Base-by-base conservation (phyloP, 2,888 invertebrate species). In the Conchocele bisecta region DNA sequence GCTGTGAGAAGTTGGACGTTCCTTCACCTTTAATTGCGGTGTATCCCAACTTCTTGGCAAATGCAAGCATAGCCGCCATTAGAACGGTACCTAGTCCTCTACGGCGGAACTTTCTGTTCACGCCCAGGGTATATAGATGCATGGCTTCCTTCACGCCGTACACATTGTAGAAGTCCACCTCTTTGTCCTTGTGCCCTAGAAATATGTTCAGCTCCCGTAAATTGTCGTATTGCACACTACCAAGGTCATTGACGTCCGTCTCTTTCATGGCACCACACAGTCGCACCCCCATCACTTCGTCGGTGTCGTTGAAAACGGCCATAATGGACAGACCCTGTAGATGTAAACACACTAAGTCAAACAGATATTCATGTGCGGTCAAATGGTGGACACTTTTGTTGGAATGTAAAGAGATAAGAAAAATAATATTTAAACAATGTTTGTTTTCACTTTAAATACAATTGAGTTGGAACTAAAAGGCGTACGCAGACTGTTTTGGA, bases 1-100 rank as follows among this genome's bases (percentile, higher is more conserved):
- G 50, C 56, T 76, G 76, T 2, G 76, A 72, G 53, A 72, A 66
- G 13, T 69, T 68, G 3, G 76, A 76, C 15, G 76, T 76, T 9
- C 68, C 76, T 44, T 72, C 76, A 2, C 65, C 69, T 39, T 66
- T 76, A 2, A 76, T 66, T 0, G 61, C 76, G 17, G 64, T 65
- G 31, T 72, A 76, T 3, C 72, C 76, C 1, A 76, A 41, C 22
- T 72, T 72, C 37, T 42, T 50, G 2, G 61, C 56, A 29, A 76
- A 50, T 1, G 68, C 76, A 20, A 76, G 58, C 15, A 58, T 69
- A 1, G 76, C 69, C 6, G 53, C 63, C 0, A 71, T 53, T 13
- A 76, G 51, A 24, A 37, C 57, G 17, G 61, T 60, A n/a, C 72
- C 76, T n/a, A 72, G 48, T 5, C 76, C 76, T 37, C 44, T 51